phyloP scores from a whole-genome alignment of 1,140 invertebrate genomes.

The Archivesica marissinica region DNA sequence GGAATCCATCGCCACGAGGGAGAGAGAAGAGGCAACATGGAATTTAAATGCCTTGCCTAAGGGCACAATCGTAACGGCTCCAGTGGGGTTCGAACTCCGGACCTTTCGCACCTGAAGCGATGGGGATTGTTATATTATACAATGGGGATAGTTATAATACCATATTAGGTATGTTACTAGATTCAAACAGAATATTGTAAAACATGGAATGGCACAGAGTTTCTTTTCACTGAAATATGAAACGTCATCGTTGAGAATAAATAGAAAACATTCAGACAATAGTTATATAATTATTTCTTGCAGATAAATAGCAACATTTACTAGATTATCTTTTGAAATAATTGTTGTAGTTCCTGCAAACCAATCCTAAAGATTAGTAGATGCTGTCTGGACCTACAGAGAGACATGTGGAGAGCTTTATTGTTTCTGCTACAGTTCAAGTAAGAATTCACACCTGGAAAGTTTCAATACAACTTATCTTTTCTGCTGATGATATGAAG shows the following conservation, averaged over 20 bases:
- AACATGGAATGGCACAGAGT: not conserved
- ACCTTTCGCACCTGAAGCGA: not conserved
- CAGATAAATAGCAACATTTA: no score
- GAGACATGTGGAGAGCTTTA: conserved; percentile 27
- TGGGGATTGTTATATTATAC: conserved; percentile 26
- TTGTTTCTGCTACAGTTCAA: conserved; percentile 22
- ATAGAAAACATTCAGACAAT: no score
- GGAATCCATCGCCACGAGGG: no score
- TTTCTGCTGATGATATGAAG: conserved; percentile 19
- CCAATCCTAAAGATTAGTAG: not conserved
- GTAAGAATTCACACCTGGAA: conserved; percentile 26
- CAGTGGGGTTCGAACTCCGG: not conserved
- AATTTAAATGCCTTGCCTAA: not conserved
- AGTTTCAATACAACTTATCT: conserved; percentile 25
- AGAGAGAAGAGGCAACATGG: not conserved
- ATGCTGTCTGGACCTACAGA: not conserved
- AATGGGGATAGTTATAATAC: conserved; percentile 1
- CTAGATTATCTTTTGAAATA: no score
- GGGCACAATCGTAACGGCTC: not conserved
- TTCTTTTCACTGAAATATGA: no score
- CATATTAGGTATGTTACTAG: not conserved
- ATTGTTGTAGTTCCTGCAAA: not conserved
- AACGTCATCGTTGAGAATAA: no score
- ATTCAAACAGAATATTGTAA: not conserved
- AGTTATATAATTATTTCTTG: no score